These are phyloP conservation scores for Azemiops feae DNA, from an alignment of 2,113 vertebrate genomes.

Conservation along the genomic window DNA sequence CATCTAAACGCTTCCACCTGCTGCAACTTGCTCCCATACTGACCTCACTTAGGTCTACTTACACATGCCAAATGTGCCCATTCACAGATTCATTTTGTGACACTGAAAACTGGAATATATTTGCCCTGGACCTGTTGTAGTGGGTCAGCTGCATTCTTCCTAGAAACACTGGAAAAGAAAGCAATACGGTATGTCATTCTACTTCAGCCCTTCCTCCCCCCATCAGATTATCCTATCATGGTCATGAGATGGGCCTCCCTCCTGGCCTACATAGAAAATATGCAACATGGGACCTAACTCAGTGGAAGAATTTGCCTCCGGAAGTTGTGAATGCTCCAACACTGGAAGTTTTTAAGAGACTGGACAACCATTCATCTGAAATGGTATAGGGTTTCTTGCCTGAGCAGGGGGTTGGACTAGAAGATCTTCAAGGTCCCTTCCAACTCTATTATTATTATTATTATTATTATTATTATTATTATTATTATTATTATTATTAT, in stretches of 20 bases:
- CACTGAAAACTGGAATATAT: neutral
- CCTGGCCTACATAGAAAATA: neutral
- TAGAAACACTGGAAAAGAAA: neutral
- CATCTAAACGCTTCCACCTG: neutral
- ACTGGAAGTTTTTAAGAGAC: no score
- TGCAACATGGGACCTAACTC: no score
- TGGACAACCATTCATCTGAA: no score
- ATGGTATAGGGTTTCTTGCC: no score
- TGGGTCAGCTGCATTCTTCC: neutral
- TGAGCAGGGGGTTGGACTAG: no score
- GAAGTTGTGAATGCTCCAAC: no score
- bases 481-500: no score
- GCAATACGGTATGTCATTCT: neutral
- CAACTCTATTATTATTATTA: no score
- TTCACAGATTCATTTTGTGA: neutral
- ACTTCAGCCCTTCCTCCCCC: neutral
- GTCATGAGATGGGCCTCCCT: neutral
- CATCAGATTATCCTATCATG: neutral
- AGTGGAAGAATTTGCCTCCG: neutral
- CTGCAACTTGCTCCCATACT: neutral
- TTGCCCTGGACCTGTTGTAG: neutral
- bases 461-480: no score
- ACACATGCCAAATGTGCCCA: neutral
- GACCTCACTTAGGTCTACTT: neutral
- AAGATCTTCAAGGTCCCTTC: no score